Percentiles rank a stretch among this genome's conserved stretches.
These are phyloP conservation scores for Pelosia muscerda DNA, from an alignment of 2,888 invertebrate genomes.

Conservation along the genomic window DNA sequence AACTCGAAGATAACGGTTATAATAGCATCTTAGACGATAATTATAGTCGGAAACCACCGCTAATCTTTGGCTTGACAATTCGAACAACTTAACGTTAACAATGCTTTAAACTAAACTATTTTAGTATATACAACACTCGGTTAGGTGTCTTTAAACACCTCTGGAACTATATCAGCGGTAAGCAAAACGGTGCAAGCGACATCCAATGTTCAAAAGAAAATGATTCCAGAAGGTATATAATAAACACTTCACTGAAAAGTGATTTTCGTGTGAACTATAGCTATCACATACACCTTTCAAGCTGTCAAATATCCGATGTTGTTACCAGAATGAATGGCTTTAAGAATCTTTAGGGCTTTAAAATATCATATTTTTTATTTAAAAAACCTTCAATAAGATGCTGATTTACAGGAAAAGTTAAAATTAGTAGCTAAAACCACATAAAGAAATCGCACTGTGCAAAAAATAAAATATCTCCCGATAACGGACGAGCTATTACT, in stretches of 20 bases:
- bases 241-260: background rate
- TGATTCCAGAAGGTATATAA: too few species aligned
- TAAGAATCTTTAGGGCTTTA: background rate
- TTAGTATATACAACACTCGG: background rate
- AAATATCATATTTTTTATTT: too few species aligned
- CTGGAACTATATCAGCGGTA: background rate
- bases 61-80: background rate
- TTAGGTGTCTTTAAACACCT: background rate
- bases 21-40: constrained; percentile 2
- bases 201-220: background rate
- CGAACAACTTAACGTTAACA: background rate
- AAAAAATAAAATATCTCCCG: constrained; percentile 59
- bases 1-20: background rate
- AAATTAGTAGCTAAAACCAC: constrained; percentile 6
- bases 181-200: background rate
- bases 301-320: background rate
- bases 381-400: too few species aligned
- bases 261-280: background rate
- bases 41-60: background rate
- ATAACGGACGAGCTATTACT: constrained; percentile 56
- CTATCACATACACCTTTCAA: background rate
- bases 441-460: constrained; percentile 33
- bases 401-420: background rate
- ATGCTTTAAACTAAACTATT: background rate
- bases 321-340: background rate